Evolutionary conservation across 1,140 invertebrate genomes (phyloP).

Genomic region (Agraylea sexmaculata): DNA sequence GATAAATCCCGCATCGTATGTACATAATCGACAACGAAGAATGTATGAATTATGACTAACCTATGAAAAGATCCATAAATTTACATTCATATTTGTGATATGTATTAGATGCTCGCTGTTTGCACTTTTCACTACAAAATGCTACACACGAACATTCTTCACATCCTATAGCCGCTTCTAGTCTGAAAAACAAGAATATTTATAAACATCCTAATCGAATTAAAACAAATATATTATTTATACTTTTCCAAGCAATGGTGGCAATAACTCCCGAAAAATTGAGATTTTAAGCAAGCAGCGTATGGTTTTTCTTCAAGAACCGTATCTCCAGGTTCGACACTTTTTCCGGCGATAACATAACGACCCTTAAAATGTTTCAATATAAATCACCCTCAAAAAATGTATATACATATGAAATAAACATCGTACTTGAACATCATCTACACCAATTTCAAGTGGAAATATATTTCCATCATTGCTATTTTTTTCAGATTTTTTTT

Average conservation of each 20-base stretch:
- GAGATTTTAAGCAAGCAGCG: conserved; percentile 16
- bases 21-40: neutral
- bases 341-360: conserved; percentile 11
- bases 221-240: neutral
- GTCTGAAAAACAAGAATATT: conserved; percentile 21
- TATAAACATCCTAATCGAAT: neutral
- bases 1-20: neutral
- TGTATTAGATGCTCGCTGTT: conserved; percentile 46
- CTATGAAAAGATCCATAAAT: conserved; percentile 59
- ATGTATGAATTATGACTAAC: conserved; percentile 26
- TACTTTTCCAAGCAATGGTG: conserved; percentile 19
- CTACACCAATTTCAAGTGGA: no score
- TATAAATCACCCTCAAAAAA: no score
- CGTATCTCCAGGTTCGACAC: conserved; percentile 13
- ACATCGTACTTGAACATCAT: no score
- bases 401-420: no score
- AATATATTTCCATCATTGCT: no score
- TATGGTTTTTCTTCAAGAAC: conserved; percentile 17
- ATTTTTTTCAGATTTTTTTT: no score
- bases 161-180: conserved; percentile 58
- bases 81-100: conserved; percentile 79
- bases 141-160: conserved; percentile 59
- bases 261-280: conserved; percentile 12
- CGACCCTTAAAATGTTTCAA: conserved; percentile 17
- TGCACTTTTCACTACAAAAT: conserved; percentile 63